Percentiles rank a stretch among this genome's conserved stretches.
phyloP scores from a whole-genome alignment of 2,113 vertebrate species.

The Menidia beryllina region DNA sequence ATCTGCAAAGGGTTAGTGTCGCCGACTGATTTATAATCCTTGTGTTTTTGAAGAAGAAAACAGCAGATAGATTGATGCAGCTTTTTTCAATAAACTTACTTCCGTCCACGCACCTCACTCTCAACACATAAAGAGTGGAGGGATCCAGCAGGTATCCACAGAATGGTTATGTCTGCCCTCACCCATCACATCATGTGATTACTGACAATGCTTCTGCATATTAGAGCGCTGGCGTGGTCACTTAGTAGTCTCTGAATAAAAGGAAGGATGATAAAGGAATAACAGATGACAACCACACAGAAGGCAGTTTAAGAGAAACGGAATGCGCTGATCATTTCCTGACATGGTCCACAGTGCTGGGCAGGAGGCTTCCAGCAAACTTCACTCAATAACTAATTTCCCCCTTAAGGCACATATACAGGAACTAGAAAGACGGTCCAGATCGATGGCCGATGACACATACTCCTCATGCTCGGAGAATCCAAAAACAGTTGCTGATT shows the following conservation, averaged over 20 bases:
- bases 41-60: slow-evolving; percentile 52
- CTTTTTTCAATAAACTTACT: slow-evolving; percentile 10
- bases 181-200: slow-evolving; percentile 5
- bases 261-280: no score
- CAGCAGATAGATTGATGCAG: slow-evolving; percentile 34
- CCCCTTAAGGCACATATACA: no score
- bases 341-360: no score
- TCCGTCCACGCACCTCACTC: neutral
- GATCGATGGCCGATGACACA: no score
- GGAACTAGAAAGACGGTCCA: no score
- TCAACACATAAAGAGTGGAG: slow-evolving; percentile 9
- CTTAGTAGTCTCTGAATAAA: neutral
- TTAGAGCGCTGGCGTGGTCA: neutral
- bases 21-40: slow-evolving; percentile 69
- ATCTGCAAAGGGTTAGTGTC: slow-evolving; percentile 54
- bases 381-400: no score
- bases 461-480: no score
- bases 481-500: no score
- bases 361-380: no score
- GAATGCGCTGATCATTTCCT: no score
- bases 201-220: neutral
- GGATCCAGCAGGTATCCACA: neutral
- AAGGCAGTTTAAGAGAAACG: neutral
- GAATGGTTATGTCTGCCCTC: slow-evolving; percentile 4
- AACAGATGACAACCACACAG: slow-evolving; percentile 2